Conservation (phyloP, 2,113 vertebrate genomes). For the Pholis gunnellus region DNA sequence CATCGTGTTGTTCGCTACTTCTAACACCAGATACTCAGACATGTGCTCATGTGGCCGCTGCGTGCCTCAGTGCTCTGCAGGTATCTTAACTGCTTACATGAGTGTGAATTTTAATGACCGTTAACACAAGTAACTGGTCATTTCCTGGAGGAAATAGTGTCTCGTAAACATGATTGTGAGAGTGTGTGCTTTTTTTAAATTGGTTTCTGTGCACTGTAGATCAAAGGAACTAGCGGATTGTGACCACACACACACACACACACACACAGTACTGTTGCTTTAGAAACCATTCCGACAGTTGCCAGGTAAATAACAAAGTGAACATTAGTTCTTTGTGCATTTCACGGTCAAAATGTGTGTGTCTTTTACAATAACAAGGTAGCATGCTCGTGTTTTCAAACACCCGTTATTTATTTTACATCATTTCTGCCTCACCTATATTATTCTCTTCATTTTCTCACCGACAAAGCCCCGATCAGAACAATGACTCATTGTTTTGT, state of each 20-base stretch:
- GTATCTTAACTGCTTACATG: not conserved
- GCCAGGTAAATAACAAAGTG: not conserved
- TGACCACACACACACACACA: conserved; percentile 28
- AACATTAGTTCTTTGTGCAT: not conserved
- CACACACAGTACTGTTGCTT: conserved; percentile 9
- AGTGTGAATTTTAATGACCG: conserved; percentile 17
- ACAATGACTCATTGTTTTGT: conserved; percentile 32
- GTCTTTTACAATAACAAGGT: not conserved
- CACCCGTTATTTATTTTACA: conserved; percentile 38
- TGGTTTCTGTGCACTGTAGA: not conserved
- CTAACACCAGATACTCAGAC: not conserved
- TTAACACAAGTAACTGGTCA: not conserved
- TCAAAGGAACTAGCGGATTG: conserved; percentile 34
- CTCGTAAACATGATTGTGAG: conserved; percentile 22
- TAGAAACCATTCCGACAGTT: conserved; percentile 5
- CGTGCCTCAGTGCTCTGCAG: not conserved
- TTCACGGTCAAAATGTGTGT: not conserved
- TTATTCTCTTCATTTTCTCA: not conserved
- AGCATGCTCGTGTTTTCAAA: not conserved
- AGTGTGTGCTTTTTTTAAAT: not conserved
- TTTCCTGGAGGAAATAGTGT: conserved; percentile 31
- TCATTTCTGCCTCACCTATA: not conserved
- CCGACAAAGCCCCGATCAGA: not conserved
- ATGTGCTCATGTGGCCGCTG: not conserved
- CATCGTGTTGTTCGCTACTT: not conserved